phyloP scores from a whole-genome alignment of 1,140 invertebrate genomes.

The Leptonema lineaticorne region DNA sequence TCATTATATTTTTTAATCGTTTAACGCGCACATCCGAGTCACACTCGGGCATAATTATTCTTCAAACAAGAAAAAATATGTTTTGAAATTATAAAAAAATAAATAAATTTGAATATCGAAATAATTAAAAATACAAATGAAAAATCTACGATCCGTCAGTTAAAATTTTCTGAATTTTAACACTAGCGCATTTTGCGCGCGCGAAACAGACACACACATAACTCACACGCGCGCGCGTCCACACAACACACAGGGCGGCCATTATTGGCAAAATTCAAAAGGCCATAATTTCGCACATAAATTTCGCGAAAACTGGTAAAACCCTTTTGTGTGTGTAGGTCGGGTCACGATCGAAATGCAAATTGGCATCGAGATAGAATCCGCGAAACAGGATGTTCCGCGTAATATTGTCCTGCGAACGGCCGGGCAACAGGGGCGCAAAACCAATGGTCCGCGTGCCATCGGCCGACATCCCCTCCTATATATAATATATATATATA shows the following conservation, averaged over 20 bases:
- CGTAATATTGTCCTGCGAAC: slow-evolving; percentile 15
- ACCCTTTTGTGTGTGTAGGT: background rate
- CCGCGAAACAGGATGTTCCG: slow-evolving; percentile 16
- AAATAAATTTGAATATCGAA: no score
- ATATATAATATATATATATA: background rate
- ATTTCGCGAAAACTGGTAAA: slow-evolving; percentile 20
- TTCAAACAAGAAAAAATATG: no score
- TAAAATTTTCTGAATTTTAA: no score
- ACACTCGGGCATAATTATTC: no score
- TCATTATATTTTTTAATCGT: no score
- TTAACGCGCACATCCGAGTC: no score
- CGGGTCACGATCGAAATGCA: slow-evolving; percentile 15
- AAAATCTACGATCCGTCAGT: no score
- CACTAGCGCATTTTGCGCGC: no score
- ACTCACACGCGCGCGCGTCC: no score
- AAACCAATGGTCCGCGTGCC: background rate
- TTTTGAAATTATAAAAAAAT: no score
- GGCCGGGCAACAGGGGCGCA: background rate
- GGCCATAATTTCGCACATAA: slow-evolving; percentile 12
- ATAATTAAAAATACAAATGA: no score
- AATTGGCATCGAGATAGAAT: slow-evolving; percentile 18
- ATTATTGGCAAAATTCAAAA: slow-evolving; percentile 4
- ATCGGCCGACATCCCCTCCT: background rate
- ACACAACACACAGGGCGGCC: background rate
- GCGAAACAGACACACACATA: no score